phyloP scores from a whole-genome alignment of 2,113 vertebrate species.

The Pseudopipra pipra region DNA sequence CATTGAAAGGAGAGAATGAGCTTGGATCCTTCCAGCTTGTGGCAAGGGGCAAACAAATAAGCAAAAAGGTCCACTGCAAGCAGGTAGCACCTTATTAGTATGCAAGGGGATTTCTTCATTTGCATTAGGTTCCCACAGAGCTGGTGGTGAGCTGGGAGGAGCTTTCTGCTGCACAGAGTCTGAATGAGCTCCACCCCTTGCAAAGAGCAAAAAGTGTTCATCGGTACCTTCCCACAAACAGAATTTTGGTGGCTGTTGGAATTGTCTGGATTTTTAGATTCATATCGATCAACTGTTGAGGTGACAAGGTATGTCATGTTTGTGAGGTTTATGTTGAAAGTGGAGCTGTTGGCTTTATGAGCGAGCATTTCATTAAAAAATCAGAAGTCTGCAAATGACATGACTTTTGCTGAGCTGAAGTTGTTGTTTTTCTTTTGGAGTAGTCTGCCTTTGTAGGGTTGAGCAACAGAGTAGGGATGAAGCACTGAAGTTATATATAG shows the following conservation, averaged over 20 bases:
- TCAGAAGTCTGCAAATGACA: background rate
- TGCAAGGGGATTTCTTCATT: conserved; percentile 24
- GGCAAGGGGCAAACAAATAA: background rate
- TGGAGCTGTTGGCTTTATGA: background rate
- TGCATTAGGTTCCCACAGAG: conserved; percentile 19
- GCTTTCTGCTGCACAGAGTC: background rate
- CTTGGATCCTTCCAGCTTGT: conserved; percentile 27
- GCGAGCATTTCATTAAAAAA: background rate
- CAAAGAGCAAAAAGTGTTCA: background rate
- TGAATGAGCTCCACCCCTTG: background rate
- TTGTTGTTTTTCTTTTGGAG: background rate
- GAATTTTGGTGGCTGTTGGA: background rate
- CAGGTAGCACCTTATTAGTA: conserved; percentile 16
- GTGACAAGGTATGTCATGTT: background rate
- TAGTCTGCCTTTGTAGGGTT: background rate
- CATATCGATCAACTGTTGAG: background rate
- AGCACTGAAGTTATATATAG: background rate
- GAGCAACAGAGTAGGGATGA: background rate
- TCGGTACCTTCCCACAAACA: background rate
- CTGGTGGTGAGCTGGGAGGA: background rate
- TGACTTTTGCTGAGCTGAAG: background rate
- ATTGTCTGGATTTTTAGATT: background rate
- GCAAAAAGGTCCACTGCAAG: background rate
- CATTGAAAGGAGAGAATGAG: background rate
- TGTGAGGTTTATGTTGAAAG: background rate